Evolutionary conservation across 2,888 invertebrate genomes (phyloP), one percentile per base, ranked within the genome.

Genomic region (Stenodera caucasica): DNA sequence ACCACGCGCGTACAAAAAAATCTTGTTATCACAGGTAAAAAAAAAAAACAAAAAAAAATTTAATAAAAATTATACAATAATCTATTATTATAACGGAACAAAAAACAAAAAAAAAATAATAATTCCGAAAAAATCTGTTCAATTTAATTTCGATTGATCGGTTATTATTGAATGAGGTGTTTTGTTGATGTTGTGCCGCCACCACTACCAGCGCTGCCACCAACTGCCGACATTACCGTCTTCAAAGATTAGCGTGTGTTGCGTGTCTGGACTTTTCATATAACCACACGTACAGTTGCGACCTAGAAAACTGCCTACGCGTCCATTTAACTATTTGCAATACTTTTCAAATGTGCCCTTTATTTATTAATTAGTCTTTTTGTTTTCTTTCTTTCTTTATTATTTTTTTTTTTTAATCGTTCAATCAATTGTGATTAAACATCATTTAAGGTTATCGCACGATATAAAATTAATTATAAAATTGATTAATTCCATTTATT

Each of bases 271-370:
- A 40, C 40, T 37, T 37, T 37, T 37, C 8, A 18, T 2, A 18
- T 18, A 18, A 59, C 64, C 63, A 67, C 64, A 67, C 67, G 59
- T 63, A 57, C 60, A 55, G 62, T 62, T 63, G 57, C 66, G 65
- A 63, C 66, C 67, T 65, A 68, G 67, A 64, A 66, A 64, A 59
- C 65, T 15, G 54, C 68, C 65, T 58, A 67, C 66, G 63, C 66
- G 58, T 37, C 60, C 60, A 61, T 65, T 57, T 53, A 58, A 65
- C 2, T 40, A 40, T 18, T 18, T 3, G 58, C 58, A 55, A 61
- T 57, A 29, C 29, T 29, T 40, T 18, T 40, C 6, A 40, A 26
- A 26, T 26, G 5, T 26, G 5, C 26, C 26, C 26, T 26, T 26
- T 26, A 26, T 26, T 26, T 26, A 5, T 26, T 26, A 26, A n/a